These are phyloP conservation scores for Marasmarcha lunaedactyla DNA, from an alignment of 2,888 invertebrate species.

Conservation along the genomic window DNA sequence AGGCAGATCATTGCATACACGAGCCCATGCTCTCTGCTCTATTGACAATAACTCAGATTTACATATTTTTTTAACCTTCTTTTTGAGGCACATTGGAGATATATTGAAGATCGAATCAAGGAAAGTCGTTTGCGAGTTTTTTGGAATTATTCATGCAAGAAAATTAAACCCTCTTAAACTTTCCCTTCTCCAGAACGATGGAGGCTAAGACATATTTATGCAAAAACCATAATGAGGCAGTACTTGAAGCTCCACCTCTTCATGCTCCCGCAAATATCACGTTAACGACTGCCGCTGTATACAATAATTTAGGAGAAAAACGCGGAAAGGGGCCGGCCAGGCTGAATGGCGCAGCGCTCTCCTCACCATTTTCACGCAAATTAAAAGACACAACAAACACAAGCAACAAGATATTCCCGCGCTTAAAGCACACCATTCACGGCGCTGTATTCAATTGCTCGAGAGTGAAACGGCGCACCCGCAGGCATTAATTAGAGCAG, in stretches of 20 bases:
- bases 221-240: conserved; percentile 54
- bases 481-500: conserved; percentile 70
- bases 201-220: conserved; percentile 56
- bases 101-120: no score
- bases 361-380: conserved; percentile 64
- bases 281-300: conserved; percentile 36
- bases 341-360: conserved; percentile 43
- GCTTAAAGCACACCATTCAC: conserved; percentile 60
- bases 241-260: conserved; percentile 32
- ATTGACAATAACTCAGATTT: no score
- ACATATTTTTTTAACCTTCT: no score
- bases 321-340: conserved; percentile 39
- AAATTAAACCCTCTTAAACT: conserved; percentile 36
- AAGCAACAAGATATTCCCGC: conserved; percentile 49
- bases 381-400: conserved; percentile 64
- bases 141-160: conserved; percentile 45
- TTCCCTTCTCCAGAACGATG: conserved; percentile 27
- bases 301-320: conserved; percentile 38
- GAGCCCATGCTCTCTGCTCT: no score
- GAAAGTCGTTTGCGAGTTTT: conserved; percentile 33
- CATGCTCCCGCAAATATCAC: conserved; percentile 35
- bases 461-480: conserved; percentile 61
- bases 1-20: no score
- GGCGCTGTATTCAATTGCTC: conserved; percentile 53
- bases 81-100: no score